Evolutionary conservation across 2,113 vertebrate genomes (phyloP).

Genomic region (Scytalopus superciliaris): DNA sequence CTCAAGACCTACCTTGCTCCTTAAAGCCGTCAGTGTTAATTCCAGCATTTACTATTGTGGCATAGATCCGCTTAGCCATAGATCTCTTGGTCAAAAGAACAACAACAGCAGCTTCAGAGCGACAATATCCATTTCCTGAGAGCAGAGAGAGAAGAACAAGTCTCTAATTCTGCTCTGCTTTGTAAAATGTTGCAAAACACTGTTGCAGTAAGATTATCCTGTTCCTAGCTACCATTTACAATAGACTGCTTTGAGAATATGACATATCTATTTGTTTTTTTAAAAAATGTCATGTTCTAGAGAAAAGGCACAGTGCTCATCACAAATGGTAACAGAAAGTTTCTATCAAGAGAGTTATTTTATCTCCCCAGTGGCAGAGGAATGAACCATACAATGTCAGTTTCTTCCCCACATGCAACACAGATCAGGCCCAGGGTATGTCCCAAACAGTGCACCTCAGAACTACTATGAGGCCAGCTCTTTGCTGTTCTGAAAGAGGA

Average conservation of each 20-base stretch:
- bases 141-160: neutral
- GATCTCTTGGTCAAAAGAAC: constrained; percentile 86
- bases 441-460: neutral
- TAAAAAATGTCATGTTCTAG: neutral
- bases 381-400: neutral
- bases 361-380: neutral
- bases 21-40: constrained; percentile 95
- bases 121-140: constrained; percentile 92
- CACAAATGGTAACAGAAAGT: neutral
- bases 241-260: neutral
- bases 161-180: neutral
- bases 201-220: neutral
- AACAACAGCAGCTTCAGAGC: constrained; percentile 88
- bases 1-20: constrained; percentile 85
- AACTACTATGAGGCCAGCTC: neutral
- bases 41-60: constrained; percentile 89
- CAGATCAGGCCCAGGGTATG: neutral
- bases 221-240: neutral
- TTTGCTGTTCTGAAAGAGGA: neutral
- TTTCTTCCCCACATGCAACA: neutral
- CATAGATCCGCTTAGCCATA: constrained; percentile 86
- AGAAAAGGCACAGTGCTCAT: neutral
- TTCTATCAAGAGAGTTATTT: neutral
- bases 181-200: neutral
- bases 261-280: neutral